Evolutionary conservation across 2,113 vertebrate genomes (phyloP).

Genomic region (Semicossyphus pulcher): DNA sequence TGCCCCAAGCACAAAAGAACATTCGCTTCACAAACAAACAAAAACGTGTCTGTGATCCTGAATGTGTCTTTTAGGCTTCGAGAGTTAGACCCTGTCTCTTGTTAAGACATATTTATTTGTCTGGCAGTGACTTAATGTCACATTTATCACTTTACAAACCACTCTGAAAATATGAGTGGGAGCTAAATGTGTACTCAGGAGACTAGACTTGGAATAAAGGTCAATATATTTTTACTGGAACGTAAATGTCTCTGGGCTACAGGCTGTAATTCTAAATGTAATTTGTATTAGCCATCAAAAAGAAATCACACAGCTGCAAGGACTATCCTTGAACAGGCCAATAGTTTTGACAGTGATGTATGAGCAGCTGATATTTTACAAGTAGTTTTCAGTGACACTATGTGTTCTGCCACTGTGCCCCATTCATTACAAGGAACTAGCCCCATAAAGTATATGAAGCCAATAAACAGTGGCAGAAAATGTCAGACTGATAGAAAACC

Average conservation of each 20-base stretch:
- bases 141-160: conserved; percentile 50
- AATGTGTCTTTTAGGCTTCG: conserved; percentile 4
- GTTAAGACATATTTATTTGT: conserved; percentile 28
- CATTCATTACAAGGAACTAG: conserved; percentile 37
- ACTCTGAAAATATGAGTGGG: conserved; percentile 24
- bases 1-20: conserved; percentile 10
- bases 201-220: background rate
- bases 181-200: conserved; percentile 35
- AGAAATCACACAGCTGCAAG: conserved; percentile 23
- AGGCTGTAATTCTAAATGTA: conserved; percentile 11
- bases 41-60: background rate
- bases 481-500: conserved; percentile 35
- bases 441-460: conserved; percentile 29
- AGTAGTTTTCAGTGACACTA: conserved; percentile 23
- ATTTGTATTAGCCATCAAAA: conserved; percentile 35
- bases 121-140: conserved; percentile 26
- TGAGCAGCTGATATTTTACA: conserved; percentile 20
- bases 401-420: conserved; percentile 9
- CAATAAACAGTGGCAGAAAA: conserved; percentile 47
- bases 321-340: background rate
- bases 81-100: conserved; percentile 25
- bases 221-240: conserved; percentile 19
- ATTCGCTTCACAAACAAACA: conserved; percentile 29
- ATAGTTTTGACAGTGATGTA: conserved; percentile 29
- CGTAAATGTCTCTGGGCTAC: conserved; percentile 36